Conservation (phyloP, 2,797 vertebrate genomes). For the Myiotriccus ornatus region DNA sequence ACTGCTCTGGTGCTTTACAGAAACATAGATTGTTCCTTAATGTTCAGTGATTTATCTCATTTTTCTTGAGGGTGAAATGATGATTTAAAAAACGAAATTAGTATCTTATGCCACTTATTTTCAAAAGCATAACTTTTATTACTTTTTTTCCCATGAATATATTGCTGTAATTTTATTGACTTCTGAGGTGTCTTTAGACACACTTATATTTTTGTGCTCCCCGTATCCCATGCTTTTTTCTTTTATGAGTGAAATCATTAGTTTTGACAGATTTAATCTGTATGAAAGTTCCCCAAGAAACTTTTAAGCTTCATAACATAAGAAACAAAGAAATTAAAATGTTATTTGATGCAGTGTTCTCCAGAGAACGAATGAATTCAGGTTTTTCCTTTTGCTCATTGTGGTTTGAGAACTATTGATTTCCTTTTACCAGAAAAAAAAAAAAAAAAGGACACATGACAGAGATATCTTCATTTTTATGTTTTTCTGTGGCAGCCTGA, state of each 20-base stretch:
- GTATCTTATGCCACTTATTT: not conserved
- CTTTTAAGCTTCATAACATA: not conserved
- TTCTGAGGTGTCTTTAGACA: not conserved
- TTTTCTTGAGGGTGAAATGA: not conserved
- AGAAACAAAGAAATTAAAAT: not conserved
- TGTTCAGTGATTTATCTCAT: not conserved
- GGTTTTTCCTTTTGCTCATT: conserved; percentile 69
- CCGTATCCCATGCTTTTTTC: not conserved
- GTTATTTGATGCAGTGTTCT: not conserved
- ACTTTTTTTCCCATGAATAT: not conserved
- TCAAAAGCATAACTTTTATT: not conserved
- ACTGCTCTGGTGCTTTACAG: not conserved
- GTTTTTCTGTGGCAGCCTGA: conserved; percentile 37
- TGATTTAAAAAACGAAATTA: not conserved
- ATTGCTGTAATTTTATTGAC: not conserved
- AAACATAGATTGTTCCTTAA: not conserved
- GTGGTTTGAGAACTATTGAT: conserved; percentile 76
- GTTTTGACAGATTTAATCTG: not conserved
- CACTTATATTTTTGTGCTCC: not conserved
- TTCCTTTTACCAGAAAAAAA: not conserved
- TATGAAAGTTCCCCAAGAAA: not conserved
- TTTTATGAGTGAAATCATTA: not conserved
- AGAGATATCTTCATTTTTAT: conserved; percentile 40
- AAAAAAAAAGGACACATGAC: not conserved
- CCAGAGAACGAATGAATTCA: not conserved